These are phyloP conservation scores for Drosophila lacicola DNA, from an alignment of 2,888 invertebrate species.

Conservation along the genomic window DNA sequence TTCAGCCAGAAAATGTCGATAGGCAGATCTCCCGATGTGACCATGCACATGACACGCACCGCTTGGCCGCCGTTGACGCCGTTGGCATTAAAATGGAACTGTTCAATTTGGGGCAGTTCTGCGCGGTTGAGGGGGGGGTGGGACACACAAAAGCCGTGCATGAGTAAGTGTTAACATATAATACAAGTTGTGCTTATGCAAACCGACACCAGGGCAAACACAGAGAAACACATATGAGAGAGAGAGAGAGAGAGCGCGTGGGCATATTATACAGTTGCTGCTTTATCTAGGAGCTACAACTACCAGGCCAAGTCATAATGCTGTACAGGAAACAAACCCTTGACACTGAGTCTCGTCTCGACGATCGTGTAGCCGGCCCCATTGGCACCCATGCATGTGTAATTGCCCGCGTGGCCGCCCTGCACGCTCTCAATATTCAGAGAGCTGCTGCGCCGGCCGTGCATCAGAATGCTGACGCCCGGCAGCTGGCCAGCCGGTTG, in stretches of 20 bases:
- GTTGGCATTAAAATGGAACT: constrained; percentile 86
- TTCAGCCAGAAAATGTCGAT: constrained; percentile 89
- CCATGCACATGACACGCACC: constrained; percentile 88
- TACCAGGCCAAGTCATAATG: constrained; percentile 28
- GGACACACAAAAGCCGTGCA: constrained; percentile 67
- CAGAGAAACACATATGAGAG: constrained; percentile 26
- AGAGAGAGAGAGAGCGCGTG: constrained; percentile 20
- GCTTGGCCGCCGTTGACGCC: constrained; percentile 86
- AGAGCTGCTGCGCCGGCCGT: constrained; percentile 88
- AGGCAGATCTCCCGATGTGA: constrained; percentile 92
- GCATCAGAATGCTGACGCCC: constrained; percentile 82
- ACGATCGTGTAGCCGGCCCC: constrained; percentile 86
- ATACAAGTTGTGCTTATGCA: constrained; percentile 50
- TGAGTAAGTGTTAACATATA: constrained; percentile 36
- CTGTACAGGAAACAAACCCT: constrained; percentile 80
- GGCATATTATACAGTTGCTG: constrained; percentile 54
- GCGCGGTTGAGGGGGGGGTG: constrained; percentile 14
- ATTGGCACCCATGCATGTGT: constrained; percentile 90
- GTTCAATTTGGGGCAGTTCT: constrained; percentile 86
- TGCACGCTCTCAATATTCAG: constrained; percentile 88
- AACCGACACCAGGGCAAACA: constrained; percentile 61
- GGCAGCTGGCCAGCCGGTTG: constrained; percentile 73
- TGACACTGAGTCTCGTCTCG: constrained; percentile 81
- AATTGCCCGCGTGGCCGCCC: constrained; percentile 90
- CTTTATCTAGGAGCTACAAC: constrained; percentile 43